Percentiles rank a stretch among this genome's conserved stretches.
Conservation (phyloP, 1,140 invertebrate genomes). For the Pachypeltis micranthus region DNA sequence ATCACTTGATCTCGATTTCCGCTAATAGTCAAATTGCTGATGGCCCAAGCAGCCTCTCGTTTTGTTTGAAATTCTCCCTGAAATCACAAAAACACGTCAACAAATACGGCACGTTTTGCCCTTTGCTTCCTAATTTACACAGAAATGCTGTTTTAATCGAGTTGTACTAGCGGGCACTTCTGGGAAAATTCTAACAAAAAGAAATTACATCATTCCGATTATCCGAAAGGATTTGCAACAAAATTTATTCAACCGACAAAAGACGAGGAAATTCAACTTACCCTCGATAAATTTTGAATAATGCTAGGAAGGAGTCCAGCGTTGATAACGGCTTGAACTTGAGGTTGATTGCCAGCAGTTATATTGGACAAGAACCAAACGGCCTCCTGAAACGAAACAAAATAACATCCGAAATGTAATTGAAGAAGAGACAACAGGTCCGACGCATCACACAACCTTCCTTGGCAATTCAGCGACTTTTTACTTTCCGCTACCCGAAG, state of each 20-base stretch:
- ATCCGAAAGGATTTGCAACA: too few species aligned
- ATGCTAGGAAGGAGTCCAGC: slow-evolving; percentile 87
- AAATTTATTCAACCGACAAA: too few species aligned
- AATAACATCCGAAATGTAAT: too few species aligned
- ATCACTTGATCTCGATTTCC: slow-evolving; percentile 83
- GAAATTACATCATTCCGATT: too few species aligned
- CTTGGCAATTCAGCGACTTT: too few species aligned
- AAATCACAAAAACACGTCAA: slow-evolving; percentile 19
- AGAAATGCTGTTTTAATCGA: neutral
- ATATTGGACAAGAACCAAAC: slow-evolving; percentile 99
- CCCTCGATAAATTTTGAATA: slow-evolving; percentile 76
- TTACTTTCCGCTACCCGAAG: too few species aligned
- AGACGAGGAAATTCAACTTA: slow-evolving; percentile 34
- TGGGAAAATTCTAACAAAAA: neutral
- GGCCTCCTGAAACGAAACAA: slow-evolving; percentile 57
- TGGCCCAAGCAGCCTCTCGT: slow-evolving; percentile 98
- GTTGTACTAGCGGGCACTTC: neutral
- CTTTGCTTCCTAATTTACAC: neutral
- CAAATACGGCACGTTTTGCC: neutral
- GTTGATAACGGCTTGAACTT: slow-evolving; percentile 96
- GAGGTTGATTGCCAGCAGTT: slow-evolving; percentile 91
- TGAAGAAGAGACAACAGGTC: too few species aligned
- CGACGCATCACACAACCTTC: too few species aligned
- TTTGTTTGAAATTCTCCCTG: slow-evolving; percentile 97
- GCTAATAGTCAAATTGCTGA: slow-evolving; percentile 96